Base-by-base conservation (phyloP, 2,113 vertebrate species). In the Hucho hucho region DNA sequence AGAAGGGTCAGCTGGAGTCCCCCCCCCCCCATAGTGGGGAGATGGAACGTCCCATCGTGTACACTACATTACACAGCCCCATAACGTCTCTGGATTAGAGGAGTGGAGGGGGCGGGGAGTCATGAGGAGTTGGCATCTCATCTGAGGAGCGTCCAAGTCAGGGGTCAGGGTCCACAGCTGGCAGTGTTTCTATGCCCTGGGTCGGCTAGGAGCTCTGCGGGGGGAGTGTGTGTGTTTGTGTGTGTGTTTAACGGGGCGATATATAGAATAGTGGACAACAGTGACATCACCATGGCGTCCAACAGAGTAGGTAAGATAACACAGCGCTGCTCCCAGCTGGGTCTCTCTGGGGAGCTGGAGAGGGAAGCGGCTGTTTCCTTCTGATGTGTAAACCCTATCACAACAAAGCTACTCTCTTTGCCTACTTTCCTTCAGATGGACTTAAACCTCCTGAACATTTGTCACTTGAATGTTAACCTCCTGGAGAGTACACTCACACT, bases 291-390 rank as follows among this genome's bases (percentile, higher is more conserved):
- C 72, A 71, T 3, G 22, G 11, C 28, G 66, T 74, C 66, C 79
- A 83, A 72, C 78, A 43, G 64, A 56, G 63, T n/a, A 29, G 74
- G 59, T 32, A 64, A 70, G 80, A 87, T 76, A 81, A 79, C 86
- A 63, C 72, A 70, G 61, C 37, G 69, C 58, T 32, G 63, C 69
- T 80, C 80, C 69, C 79, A 82, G 73, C 69, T 73, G 75, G 79
- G 78, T 6, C 43, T 73, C 84, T 72, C 76, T 1, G 11, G 83
- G 78, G 81, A 81, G 37, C 63, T 46, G 26, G 46, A 65, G 80
- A 73, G 78, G 91, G 91, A 92, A 91, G 88, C 85, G 86, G 81
- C 90, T 92, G 91, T 84, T 92, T 92, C 92, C 92, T 92, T 86
- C 87, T 86, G 85, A 89, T 92, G 79, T 70, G 58, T 82, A 77